phyloP scores from a whole-genome alignment of 2,113 vertebrate genomes.

The Rhabdomys dilectus region DNA sequence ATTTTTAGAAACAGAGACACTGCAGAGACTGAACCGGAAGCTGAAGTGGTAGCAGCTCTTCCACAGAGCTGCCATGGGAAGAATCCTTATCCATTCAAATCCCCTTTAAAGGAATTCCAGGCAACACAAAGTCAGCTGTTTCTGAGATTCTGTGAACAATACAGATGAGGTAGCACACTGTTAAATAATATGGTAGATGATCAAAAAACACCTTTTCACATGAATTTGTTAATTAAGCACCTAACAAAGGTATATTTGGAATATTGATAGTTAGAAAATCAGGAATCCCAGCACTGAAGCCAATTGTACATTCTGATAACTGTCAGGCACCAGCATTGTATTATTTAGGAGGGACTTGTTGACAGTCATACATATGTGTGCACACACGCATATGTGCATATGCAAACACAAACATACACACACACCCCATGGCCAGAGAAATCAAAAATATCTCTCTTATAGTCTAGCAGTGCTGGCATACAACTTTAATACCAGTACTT shows the following conservation, averaged over 20 bases:
- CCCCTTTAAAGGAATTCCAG: constrained; percentile 14
- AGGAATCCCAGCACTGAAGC: not conserved
- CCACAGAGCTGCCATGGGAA: not conserved
- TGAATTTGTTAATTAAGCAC: not conserved
- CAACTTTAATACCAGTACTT: not conserved
- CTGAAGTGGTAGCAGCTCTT: not conserved
- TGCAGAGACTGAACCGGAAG: constrained; percentile 37
- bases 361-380: not conserved
- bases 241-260: not conserved
- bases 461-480: not conserved
- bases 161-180: not conserved
- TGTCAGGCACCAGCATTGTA: not conserved
- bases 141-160: not conserved
- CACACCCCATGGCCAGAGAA: not conserved
- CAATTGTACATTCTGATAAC: not conserved
- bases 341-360: not conserved
- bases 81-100: not conserved
- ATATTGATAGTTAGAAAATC: not conserved
- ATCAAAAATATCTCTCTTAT: not conserved
- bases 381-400: not conserved
- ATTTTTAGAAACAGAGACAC: constrained; percentile 16
- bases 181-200: not conserved
- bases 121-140: not conserved
- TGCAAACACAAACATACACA: not conserved
- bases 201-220: constrained; percentile 13